A percentile compares a stretch with the other conserved stretches of the same genome.
These are phyloP conservation scores for Zaprionus ghesquierei DNA, from an alignment of 1,140 invertebrate species.

Conservation along the genomic window DNA sequence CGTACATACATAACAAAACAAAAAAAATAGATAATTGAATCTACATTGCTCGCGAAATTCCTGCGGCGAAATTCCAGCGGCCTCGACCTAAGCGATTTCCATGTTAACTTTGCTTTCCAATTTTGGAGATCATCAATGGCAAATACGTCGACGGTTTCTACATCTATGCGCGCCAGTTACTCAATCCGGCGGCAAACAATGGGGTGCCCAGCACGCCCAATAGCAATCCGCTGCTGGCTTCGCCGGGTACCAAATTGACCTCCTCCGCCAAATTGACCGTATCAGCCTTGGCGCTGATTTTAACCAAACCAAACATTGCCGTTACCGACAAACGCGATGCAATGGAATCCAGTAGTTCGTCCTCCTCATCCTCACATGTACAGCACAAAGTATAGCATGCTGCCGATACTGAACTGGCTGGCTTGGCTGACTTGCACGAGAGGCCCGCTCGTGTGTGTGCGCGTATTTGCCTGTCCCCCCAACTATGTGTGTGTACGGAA, in stretches of 20 bases:
- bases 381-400: conserved; percentile 85
- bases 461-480: background rate
- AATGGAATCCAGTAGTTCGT: conserved; percentile 19
- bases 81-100: conserved; percentile 81
- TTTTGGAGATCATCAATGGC: conserved; percentile 84
- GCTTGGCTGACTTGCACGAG: background rate
- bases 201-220: conserved; percentile 45
- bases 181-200: conserved; percentile 66
- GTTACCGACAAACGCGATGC: conserved; percentile 70
- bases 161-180: conserved; percentile 84
- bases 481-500: conserved; percentile 46
- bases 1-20: too few relatives aligned
- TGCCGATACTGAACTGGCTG: conserved; percentile 84
- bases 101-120: background rate
- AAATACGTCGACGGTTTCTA: conserved; percentile 87
- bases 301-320: conserved; percentile 81
- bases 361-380: conserved; percentile 1
- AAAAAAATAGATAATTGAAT: too few relatives aligned
- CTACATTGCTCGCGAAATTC: too few relatives aligned
- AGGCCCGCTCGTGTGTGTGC: conserved; percentile 4
- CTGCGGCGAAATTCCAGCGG: too few relatives aligned
- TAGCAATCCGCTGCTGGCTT: conserved; percentile 64
- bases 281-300: conserved; percentile 79
- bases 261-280: conserved; percentile 47
- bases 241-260: background rate